Percentiles rank a stretch among this genome's conserved stretches.
phyloP scores from a whole-genome alignment of 2,888 invertebrate genomes.

The Cistogaster globosa region DNA sequence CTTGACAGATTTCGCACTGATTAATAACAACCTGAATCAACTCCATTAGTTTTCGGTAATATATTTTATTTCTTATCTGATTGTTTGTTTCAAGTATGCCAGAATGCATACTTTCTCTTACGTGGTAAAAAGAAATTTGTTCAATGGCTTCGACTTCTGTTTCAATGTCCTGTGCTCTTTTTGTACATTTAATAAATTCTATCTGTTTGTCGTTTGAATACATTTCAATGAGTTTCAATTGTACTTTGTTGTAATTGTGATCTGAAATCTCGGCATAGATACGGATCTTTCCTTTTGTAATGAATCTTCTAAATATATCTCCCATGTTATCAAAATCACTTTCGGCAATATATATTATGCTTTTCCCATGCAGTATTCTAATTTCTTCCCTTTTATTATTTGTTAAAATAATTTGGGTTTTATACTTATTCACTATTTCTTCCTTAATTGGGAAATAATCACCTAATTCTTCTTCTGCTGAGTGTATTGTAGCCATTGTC shows the following conservation, averaged over 20 bases:
- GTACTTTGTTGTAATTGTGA: conserved; percentile 66
- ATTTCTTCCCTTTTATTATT: conserved; percentile 60
- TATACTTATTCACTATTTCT: conserved; percentile 62
- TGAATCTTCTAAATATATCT: conserved; percentile 66
- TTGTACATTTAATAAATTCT: conserved; percentile 68
- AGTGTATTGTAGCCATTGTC: conserved; percentile 57
- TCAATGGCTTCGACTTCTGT: too few species aligned
- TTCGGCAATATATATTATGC: conserved; percentile 32
- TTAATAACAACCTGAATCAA: too few species aligned
- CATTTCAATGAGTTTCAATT: conserved; percentile 69
- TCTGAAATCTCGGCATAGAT: conserved; percentile 68
- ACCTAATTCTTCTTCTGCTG: conserved; percentile 30
- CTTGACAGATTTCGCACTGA: too few species aligned
- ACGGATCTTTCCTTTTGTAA: conserved; percentile 67
- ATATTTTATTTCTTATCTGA: too few species aligned
- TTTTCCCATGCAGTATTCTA: conserved; percentile 55
- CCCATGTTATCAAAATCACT: conserved; percentile 55
- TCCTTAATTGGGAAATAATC: conserved; percentile 56
- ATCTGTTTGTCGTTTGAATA: conserved; percentile 68
- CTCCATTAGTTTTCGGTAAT: too few species aligned
- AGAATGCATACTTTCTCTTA: too few species aligned
- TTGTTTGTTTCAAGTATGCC: too few species aligned
- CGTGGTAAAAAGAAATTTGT: too few species aligned
- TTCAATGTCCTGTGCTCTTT: too few species aligned
- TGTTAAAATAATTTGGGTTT: conserved; percentile 52